Percentiles rank a stretch among this genome's conserved stretches.
Evolutionary conservation across 2,113 vertebrate genomes (phyloP).

Genomic region (Takifugu bimaculatus): DNA sequence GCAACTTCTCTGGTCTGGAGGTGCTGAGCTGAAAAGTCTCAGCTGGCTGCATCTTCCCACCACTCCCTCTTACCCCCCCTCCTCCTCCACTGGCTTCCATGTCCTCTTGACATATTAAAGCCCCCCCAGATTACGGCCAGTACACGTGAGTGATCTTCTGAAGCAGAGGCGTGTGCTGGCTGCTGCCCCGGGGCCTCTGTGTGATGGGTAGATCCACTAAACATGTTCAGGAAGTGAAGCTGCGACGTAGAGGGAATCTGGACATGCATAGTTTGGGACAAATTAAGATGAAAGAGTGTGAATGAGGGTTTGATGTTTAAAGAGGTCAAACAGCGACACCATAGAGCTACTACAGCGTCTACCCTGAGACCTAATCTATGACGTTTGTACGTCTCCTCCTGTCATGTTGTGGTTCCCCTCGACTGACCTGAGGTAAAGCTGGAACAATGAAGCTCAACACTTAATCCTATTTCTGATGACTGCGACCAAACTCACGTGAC

Average conservation of each 20-base stretch:
- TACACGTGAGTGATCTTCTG: conserved; percentile 49
- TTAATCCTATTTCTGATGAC: neutral
- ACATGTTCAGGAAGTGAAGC: conserved; percentile 26
- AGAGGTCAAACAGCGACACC: too few species aligned
- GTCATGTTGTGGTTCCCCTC: too few species aligned
- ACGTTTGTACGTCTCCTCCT: too few species aligned
- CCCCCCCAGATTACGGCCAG: conserved; percentile 45
- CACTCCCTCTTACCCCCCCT: neutral
- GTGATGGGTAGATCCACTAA: conserved; percentile 23
- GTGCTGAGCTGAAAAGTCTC: conserved; percentile 7
- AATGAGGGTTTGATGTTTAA: too few species aligned
- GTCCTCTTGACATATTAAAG: conserved; percentile 44
- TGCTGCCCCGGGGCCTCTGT: conserved; percentile 24
- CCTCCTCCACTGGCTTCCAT: conserved; percentile 14
- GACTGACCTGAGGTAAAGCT: too few species aligned
- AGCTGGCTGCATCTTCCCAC: conserved; percentile 7
- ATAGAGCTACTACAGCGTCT: too few species aligned
- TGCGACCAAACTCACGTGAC: conserved; percentile 81
- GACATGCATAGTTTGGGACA: neutral
- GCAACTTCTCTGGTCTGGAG: neutral
- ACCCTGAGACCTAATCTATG: too few species aligned
- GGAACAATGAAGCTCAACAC: too few species aligned
- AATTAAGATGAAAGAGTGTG: too few species aligned
- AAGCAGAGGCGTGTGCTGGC: conserved; percentile 8
- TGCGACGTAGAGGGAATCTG: conserved; percentile 3